Evolutionary conservation across 2,113 vertebrate genomes (phyloP).

Genomic region (Casuarius casuarius): DNA sequence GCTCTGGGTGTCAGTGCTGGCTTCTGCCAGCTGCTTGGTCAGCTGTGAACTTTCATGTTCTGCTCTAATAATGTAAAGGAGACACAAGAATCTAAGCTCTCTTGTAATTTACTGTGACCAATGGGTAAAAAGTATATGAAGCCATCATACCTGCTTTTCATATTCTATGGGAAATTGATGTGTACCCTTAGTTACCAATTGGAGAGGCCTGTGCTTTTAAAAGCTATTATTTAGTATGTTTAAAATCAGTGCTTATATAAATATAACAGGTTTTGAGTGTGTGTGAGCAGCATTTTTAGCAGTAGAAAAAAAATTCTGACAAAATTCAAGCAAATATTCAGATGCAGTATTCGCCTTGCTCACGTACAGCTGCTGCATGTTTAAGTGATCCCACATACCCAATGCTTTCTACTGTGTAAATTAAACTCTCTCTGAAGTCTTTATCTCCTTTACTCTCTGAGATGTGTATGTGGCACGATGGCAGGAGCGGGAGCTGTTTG

Average conservation of each 20-base stretch:
- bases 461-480: accelerated
- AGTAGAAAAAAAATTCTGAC: background rate
- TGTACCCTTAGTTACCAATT: background rate
- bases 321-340: background rate
- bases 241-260: background rate
- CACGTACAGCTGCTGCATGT: background rate
- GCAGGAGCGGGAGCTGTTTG: background rate
- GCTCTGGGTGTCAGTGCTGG: constrained; percentile 5
- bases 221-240: background rate
- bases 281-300: background rate
- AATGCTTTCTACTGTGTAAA: background rate
- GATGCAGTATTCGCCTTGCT: background rate
- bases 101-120: background rate
- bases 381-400: background rate
- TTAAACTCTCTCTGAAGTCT: background rate
- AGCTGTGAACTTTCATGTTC: constrained; percentile 39
- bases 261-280: background rate
- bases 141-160: background rate
- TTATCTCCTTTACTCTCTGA: background rate
- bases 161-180: background rate
- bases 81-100: background rate
- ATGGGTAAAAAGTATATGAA: background rate
- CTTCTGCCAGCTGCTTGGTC: constrained; percentile 38
- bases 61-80: constrained; percentile 36
- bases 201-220: background rate